Conservation (phyloP, 2,888 invertebrate genomes). For the Dicranocentrus wangi region DNA sequence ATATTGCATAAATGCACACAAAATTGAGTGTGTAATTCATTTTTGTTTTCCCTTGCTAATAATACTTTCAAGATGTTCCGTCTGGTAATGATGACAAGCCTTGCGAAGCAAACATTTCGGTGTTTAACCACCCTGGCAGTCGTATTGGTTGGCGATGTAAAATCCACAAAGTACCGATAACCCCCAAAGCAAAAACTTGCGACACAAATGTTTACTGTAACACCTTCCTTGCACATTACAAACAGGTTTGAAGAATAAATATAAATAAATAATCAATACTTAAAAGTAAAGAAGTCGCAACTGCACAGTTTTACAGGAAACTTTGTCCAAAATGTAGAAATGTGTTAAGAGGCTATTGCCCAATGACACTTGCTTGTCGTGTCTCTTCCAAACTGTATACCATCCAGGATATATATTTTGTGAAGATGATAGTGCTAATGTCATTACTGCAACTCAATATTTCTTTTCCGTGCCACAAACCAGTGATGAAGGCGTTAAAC, state of each 20-base stretch:
- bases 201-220: slow-evolving; percentile 61
- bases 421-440: slow-evolving; percentile 3
- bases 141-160: background rate
- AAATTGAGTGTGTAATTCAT: background rate
- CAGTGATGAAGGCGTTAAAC: background rate
- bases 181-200: slow-evolving; percentile 24
- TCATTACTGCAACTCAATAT: slow-evolving; percentile 45
- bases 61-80: background rate
- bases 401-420: slow-evolving; percentile 58
- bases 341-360: slow-evolving; percentile 24
- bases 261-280: background rate
- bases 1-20: background rate
- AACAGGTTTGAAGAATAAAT: slow-evolving; percentile 32
- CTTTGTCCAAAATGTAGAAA: background rate
- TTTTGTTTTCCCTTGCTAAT: background rate
- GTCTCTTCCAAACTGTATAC: slow-evolving; percentile 29
- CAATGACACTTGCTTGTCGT: background rate
- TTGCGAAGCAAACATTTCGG: background rate
- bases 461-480: slow-evolving; percentile 52
- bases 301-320: background rate
- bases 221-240: slow-evolving; percentile 38
- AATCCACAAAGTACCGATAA: background rate
- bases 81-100: background rate
- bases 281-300: background rate
- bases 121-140: background rate